These are phyloP conservation scores for Petrocephalus microphthalmus DNA, from an alignment of 2,113 vertebrate genomes.

Conservation along the genomic window DNA sequence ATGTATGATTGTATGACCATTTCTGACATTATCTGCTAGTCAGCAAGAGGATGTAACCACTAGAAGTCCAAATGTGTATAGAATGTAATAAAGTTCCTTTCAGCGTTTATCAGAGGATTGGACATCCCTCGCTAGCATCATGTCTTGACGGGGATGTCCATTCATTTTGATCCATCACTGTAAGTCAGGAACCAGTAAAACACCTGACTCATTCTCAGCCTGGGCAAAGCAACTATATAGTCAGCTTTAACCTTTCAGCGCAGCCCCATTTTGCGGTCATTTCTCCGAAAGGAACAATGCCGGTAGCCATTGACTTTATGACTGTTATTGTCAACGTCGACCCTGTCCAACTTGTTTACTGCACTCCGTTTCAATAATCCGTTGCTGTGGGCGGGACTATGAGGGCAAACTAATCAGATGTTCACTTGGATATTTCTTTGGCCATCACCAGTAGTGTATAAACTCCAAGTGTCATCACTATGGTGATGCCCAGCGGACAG, in stretches of 20 bases:
- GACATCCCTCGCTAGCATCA: neutral
- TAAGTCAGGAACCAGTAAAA: neutral
- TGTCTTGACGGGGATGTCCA: neutral
- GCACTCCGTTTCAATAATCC: conserved; percentile 8
- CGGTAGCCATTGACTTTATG: conserved; percentile 21
- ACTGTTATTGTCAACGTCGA: conserved; percentile 30
- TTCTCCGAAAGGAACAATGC: neutral
- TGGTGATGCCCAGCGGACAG: neutral
- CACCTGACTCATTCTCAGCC: neutral
- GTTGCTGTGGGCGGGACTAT: too few relatives aligned
- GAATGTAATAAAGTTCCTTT: neutral
- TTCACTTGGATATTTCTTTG: neutral
- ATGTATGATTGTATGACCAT: neutral
- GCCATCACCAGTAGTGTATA: neutral
- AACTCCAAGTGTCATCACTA: neutral
- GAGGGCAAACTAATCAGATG: neutral
- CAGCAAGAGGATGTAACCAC: neutral
- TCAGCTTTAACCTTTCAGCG: too few relatives aligned
- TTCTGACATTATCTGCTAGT: neutral
- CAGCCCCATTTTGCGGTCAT: neutral
- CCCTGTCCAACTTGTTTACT: conserved; percentile 60
- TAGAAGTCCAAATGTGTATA: conserved; percentile 1
- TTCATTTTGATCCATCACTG: neutral
- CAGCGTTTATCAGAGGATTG: neutral
- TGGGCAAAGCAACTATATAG: neutral